Conservation (phyloP, 2,888 invertebrate species). For the Thera britannica region DNA sequence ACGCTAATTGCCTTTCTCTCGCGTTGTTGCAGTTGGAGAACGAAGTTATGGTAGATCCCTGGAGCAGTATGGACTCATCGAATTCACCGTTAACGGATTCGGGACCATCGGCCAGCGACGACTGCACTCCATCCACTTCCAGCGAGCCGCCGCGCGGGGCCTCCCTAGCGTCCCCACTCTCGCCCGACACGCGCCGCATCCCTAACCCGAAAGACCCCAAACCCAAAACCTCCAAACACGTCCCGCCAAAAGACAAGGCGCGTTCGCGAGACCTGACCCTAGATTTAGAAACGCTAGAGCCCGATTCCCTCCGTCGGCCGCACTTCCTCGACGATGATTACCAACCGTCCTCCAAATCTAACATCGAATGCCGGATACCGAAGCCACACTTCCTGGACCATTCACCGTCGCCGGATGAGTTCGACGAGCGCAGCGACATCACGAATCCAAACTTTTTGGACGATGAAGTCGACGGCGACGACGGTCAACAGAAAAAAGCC, state of each 20-base stretch:
- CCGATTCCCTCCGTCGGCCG: constrained; percentile 77
- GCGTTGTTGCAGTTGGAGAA: constrained; percentile 83
- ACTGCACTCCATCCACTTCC: constrained; percentile 79
- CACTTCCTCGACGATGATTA: constrained; percentile 87
- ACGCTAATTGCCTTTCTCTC: constrained; percentile 45
- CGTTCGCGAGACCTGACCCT: constrained; percentile 75
- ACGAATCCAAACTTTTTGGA: constrained; percentile 80
- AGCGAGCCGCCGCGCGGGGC: constrained; percentile 67
- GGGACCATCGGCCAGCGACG: constrained; percentile 80
- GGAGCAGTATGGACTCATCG: constrained; percentile 84
- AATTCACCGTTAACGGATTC: constrained; percentile 82
- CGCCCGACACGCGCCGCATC: constrained; percentile 68
- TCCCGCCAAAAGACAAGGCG: constrained; percentile 69
- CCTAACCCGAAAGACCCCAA: constrained; percentile 68
- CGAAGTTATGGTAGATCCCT: constrained; percentile 84
- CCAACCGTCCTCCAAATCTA: constrained; percentile 82
- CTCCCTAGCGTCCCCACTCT: constrained; percentile 57
- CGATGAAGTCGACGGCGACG: constrained; percentile 74
- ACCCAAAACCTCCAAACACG: constrained; percentile 55
- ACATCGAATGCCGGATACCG: constrained; percentile 79
- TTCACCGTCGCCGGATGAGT: constrained; percentile 81
- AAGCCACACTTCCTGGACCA: constrained; percentile 83
- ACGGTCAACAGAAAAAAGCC: constrained; percentile 70
- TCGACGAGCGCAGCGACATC: constrained; percentile 79
- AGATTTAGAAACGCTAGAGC: constrained; percentile 70